phyloP scores from a whole-genome alignment of 2,888 invertebrate species.

The Fragum sueziense region DNA sequence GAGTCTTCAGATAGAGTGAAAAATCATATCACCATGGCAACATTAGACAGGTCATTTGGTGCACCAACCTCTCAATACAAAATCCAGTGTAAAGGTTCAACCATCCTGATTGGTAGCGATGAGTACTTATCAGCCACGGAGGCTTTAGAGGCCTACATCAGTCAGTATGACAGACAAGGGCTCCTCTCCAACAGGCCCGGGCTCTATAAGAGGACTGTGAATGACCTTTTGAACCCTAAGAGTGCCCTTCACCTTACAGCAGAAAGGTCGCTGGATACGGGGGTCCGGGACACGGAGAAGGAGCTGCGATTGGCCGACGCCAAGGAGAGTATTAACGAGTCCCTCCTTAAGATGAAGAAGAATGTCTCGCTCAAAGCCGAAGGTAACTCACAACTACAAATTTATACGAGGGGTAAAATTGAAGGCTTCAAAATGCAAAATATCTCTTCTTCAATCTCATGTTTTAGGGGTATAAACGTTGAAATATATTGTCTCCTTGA shows the following conservation, averaged over 20 bases:
- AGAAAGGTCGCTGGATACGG: conserved; percentile 65
- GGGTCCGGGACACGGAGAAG: conserved; percentile 59
- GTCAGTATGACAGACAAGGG: conserved; percentile 63
- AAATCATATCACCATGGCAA: conserved; percentile 36
- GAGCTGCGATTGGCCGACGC: conserved; percentile 62
- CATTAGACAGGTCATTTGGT: conserved; percentile 33
- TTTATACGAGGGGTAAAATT: no score
- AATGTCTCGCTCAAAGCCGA: conserved; percentile 59
- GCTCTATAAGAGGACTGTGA: conserved; percentile 56
- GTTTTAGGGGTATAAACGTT: no score
- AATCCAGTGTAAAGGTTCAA: conserved; percentile 65
- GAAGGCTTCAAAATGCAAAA: background rate
- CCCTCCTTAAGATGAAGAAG: conserved; percentile 63
- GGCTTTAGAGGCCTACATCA: conserved; percentile 72
- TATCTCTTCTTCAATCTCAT: background rate
- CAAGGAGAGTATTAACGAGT: conserved; percentile 60
- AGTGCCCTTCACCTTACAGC: conserved; percentile 65
- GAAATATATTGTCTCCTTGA: no score
- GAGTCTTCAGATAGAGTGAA: background rate
- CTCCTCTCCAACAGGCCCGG: conserved; percentile 29
- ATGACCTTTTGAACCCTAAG: conserved; percentile 66
- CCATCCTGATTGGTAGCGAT: conserved; percentile 67
- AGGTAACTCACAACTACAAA: conserved; percentile 55
- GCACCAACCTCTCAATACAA: conserved; percentile 55
- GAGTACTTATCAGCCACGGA: conserved; percentile 73